Percentiles rank a stretch among this genome's conserved stretches.
Evolutionary conservation across 2,113 vertebrate genomes (phyloP).

Genomic region (Acrocephalus kingi): DNA sequence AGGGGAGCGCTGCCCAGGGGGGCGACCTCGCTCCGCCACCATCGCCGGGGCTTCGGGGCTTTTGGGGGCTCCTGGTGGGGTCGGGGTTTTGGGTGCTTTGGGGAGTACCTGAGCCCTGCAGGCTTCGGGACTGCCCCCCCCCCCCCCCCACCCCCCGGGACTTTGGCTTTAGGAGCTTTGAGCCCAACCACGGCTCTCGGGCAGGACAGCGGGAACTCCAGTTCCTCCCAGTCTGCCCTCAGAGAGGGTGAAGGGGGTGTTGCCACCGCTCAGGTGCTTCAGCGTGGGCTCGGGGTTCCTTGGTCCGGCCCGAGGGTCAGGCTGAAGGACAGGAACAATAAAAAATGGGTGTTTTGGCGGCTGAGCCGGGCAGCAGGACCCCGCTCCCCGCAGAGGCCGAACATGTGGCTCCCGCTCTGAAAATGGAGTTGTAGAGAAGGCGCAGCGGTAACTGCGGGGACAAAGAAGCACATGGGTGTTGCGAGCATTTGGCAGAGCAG

Average conservation of each 20-base stretch:
- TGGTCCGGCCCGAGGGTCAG: background rate
- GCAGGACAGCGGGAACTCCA: background rate
- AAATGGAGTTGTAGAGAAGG: slow-evolving; percentile 21
- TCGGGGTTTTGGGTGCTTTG: background rate
- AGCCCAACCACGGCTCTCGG: background rate
- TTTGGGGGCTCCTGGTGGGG: background rate
- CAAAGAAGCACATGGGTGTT: slow-evolving; percentile 28
- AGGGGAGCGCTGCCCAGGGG: slow-evolving; percentile 15
- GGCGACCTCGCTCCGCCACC: background rate
- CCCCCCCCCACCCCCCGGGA: too few species aligned
- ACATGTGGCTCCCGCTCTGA: background rate
- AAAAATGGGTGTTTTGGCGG: background rate
- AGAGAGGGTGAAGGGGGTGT: background rate
- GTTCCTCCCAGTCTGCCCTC: background rate
- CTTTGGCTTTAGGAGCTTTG: background rate
- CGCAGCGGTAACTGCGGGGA: background rate
- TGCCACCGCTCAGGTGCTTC: background rate
- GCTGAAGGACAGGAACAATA: too few species aligned
- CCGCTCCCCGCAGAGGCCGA: background rate
- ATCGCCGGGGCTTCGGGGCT: background rate
- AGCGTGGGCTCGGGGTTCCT: rapidly evolving
- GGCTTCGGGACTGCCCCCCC: background rate
- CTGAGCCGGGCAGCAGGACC: background rate
- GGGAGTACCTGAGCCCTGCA: background rate
- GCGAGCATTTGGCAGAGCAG: background rate